Base-by-base conservation (phyloP, 1,140 invertebrate genomes). In the Leptopilina clavipes region DNA sequence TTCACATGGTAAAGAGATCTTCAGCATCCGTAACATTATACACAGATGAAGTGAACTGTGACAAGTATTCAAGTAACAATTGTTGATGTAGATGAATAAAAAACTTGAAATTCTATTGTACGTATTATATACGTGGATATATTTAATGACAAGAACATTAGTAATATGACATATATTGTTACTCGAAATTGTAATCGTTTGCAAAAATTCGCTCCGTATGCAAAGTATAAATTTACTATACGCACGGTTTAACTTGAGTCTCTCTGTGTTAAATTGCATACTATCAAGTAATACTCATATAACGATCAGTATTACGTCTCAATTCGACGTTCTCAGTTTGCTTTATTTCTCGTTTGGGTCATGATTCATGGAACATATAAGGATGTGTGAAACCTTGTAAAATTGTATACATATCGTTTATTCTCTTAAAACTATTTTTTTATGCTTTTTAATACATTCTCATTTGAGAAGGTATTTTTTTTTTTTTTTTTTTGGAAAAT, bases 301-400 rank as follows among this genome's bases (percentile, higher is more conserved):
- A 80, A 82, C 80, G 82, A 83, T 81, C 82, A 79, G 77, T 83
- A 81, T 81, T 83, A 76, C 82, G 82, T 83, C 82, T 83, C 82
- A 80, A 80, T 81, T 81, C 81, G 79, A 79, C 76, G 76, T 83
- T 83, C 82, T 83, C 82, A 81, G 82, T 79, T 81, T 83, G 81
- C 82, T 81, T 80, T 81, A 79, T 79, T 83, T 79, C 81, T 78
- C 78, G 77, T 80, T 81, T 79, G 76, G 79, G 81, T 77, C 75
- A 74, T 81, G 73, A 80, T 75, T 76, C 80, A 79, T 76, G 78
- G 78, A 81, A 73, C 65, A 78, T 75, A 83, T 76, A 77, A 77
- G 76, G 81, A 76, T 73, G 72, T 81, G 14, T 48, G 78, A 72
- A 76, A 80, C 81, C 77, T 81, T 79, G 76, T 76, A 71, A 80